Percentiles rank a stretch among this genome's conserved stretches.
Evolutionary conservation across 2,888 invertebrate species (phyloP).

Genomic region (Griposia aprilina): DNA sequence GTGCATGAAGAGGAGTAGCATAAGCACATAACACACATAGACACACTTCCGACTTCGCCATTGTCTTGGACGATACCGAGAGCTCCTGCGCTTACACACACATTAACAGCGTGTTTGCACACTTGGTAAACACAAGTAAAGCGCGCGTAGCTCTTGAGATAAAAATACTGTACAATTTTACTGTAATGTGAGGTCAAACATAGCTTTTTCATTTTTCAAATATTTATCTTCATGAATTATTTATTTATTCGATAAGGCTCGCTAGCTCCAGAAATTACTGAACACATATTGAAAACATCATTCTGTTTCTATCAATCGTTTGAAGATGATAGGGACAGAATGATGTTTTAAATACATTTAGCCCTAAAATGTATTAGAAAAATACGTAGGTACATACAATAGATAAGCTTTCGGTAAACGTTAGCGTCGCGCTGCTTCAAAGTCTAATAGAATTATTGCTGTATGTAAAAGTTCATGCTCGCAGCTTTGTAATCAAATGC

Average conservation of each 20-base stretch:
- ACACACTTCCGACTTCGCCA: not conserved
- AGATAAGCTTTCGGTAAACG: not conserved
- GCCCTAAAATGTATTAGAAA: not conserved
- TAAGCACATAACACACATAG: not conserved
- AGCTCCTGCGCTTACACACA: not conserved
- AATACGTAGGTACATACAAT: not conserved
- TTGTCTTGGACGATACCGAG: not conserved
- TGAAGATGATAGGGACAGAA: too few relatives aligned
- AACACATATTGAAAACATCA: too few relatives aligned
- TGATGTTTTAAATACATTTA: too few relatives aligned
- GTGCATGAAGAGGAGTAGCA: not conserved
- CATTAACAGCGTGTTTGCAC: too few relatives aligned
- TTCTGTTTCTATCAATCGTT: too few relatives aligned
- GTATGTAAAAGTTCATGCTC: not conserved
- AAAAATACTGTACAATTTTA: too few relatives aligned
- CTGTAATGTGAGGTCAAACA: too few relatives aligned
- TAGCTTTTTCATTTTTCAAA: not conserved
- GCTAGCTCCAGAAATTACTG: too few relatives aligned
- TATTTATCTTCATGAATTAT: not conserved
- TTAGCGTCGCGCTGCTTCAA: too few relatives aligned
- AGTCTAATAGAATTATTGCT: not conserved
- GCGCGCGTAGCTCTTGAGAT: not conserved
- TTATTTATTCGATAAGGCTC: not conserved
- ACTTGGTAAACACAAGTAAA: not conserved
- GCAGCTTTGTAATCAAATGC: slow-evolving; percentile 1